A percentile compares a stretch with the other conserved stretches of the same genome.
Evolutionary conservation across 2,113 vertebrate species (phyloP).

Genomic region (Lanius ludovicianus): DNA sequence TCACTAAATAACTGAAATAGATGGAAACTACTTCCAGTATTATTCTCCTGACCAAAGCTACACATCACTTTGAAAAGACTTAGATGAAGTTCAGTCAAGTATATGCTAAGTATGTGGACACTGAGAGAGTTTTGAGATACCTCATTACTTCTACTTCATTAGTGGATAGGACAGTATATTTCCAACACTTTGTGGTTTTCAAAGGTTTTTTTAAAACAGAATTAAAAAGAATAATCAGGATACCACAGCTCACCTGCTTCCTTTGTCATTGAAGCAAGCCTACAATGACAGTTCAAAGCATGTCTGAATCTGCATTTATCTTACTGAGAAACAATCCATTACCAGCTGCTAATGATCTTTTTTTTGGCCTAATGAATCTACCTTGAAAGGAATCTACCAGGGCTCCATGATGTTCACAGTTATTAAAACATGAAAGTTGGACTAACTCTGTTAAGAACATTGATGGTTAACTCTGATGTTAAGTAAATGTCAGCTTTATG

Average conservation of each 20-base stretch:
- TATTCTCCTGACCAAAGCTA: background rate
- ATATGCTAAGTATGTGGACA: background rate
- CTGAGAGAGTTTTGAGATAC: background rate
- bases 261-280: background rate
- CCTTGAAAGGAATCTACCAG: background rate
- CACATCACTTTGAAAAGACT: background rate
- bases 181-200: background rate
- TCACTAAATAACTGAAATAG: background rate
- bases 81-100: background rate
- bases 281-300: background rate
- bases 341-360: background rate
- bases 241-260: background rate
- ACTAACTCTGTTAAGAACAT: background rate
- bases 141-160: slow-evolving; percentile 2
- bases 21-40: background rate
- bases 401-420: background rate
- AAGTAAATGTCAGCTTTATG: background rate
- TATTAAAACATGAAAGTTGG: slow-evolving; percentile 24
- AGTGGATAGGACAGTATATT: background rate
- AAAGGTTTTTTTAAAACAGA: background rate
- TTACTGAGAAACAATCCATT: background rate
- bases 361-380: slow-evolving; percentile 18
- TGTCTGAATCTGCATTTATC: background rate
- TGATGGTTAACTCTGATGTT: background rate
- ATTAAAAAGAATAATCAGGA: background rate